phyloP scores from a whole-genome alignment of 1,140 invertebrate genomes.

The Alviniconcha marisindica region DNA sequence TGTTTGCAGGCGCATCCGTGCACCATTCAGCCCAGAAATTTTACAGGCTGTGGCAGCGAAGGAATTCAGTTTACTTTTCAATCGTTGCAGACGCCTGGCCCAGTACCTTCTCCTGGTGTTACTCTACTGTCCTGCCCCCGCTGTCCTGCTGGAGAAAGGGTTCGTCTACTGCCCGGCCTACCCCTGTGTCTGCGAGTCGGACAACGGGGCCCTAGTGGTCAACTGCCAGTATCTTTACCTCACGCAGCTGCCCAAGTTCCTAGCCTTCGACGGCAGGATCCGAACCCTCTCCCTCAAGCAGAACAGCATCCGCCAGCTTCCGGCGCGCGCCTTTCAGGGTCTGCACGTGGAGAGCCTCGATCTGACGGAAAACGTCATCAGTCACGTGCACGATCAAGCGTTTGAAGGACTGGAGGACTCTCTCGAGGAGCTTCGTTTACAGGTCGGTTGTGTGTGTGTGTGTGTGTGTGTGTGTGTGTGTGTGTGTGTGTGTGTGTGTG shows the following conservation, averaged over 20 bases:
- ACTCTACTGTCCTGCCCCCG: background rate
- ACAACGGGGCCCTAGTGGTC: slow-evolving; percentile 42
- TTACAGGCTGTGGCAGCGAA: too few species aligned
- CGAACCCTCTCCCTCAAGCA: slow-evolving; percentile 48
- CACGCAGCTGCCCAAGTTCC: slow-evolving; percentile 48
- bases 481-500: too few species aligned
- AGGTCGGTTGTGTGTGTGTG: too few species aligned
- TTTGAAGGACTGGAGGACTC: slow-evolving; percentile 88
- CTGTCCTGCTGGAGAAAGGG: slow-evolving; percentile 25
- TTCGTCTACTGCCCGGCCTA: slow-evolving; percentile 54
- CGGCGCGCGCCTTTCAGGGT: slow-evolving; percentile 39
- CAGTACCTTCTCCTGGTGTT: background rate
- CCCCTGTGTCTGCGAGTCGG: slow-evolving; percentile 49
- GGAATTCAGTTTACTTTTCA: too few species aligned
- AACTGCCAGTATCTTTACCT: slow-evolving; percentile 54
- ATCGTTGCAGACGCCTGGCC: background rate
- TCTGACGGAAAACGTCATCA: slow-evolving; percentile 88
- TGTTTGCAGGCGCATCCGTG: too few species aligned
- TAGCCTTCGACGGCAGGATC: slow-evolving; percentile 49
- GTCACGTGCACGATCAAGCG: slow-evolving; percentile 83
- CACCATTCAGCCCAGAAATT: too few species aligned
- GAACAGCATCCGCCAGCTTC: slow-evolving; percentile 50
- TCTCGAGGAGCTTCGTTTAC: slow-evolving; percentile 88
- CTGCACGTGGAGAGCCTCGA: slow-evolving; percentile 49
- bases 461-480: too few species aligned